Percentiles rank a stretch among this genome's conserved stretches.
Conservation (phyloP, 2,888 invertebrate species). For the Ormyrus pomaceus region DNA sequence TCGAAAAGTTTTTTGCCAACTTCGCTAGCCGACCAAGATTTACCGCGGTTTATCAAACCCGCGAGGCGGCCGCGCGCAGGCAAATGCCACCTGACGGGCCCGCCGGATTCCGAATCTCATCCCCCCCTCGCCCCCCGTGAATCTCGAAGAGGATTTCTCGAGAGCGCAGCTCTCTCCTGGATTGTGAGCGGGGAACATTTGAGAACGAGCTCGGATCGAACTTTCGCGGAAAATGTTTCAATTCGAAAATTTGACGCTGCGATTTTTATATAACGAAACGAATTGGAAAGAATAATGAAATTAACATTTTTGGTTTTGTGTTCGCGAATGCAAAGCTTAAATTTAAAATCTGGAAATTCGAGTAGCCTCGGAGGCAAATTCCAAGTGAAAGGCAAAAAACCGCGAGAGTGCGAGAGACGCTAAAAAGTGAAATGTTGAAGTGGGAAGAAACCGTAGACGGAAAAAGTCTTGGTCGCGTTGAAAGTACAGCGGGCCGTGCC, state of each 20-base stretch:
- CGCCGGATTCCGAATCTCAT: background rate
- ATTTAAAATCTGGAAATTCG: background rate
- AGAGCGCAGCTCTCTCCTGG: background rate
- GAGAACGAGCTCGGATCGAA: background rate
- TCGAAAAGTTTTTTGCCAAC: conserved; percentile 48
- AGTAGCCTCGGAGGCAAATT: background rate
- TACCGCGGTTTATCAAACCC: conserved; percentile 42
- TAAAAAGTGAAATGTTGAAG: background rate
- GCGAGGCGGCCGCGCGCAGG: background rate
- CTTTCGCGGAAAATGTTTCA: background rate
- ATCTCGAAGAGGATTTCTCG: background rate
- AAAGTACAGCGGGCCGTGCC: background rate
- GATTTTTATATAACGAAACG: too few relatives aligned
- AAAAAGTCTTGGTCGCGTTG: background rate
- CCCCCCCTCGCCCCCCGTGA: background rate
- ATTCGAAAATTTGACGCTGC: conserved; percentile 2
- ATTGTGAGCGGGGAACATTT: background rate
- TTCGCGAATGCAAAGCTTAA: too few relatives aligned
- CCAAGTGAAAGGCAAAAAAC: background rate
- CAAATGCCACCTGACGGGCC: conserved; percentile 33
- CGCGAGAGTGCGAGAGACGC: background rate
- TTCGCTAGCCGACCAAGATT: conserved; percentile 23
- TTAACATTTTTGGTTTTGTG: too few relatives aligned
- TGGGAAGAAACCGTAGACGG: background rate
- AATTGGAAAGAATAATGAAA: too few relatives aligned